Evolutionary conservation across 1,140 invertebrate species (phyloP), one percentile per base, ranked within the genome.

Genomic region (Zaprionus gabonicus): DNA sequence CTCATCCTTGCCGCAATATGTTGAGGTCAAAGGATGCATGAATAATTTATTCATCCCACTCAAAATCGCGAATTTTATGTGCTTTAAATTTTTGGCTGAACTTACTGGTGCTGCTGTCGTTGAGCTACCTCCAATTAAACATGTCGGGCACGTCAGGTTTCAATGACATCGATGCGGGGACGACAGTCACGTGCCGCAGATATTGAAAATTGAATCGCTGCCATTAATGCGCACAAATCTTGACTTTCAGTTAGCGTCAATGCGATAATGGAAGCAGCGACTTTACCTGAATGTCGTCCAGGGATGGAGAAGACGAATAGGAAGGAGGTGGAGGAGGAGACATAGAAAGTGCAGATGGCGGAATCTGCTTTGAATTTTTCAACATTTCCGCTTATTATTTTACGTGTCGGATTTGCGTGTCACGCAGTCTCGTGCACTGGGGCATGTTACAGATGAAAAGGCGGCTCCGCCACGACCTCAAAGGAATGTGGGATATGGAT

Each of bases 301-400:
- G 13, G 7, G 0, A 41, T 38, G 38, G 25, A 4, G 1, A 10
- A 25, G 46, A 36, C 0, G 12, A 15, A n/a, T 20, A 3, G 2
- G 17, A 46, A 20, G 27, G 31, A n/a, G 44, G 20, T 20, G 20
- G 6, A 51, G 36, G 1, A 10, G 28, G 20, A 41, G 41, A 41
- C 23, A 31, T 64, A 58, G 38, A 27, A 36, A 31, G 73, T 44
- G 68, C 67, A 71, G 65, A 49, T 58, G 51, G 53, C 64, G 64
- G 86, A 79, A 85, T 80, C 70, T 83, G 81, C 82, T 90, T 90
- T 90, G 85, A 88, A 90, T 90, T 85, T 87, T 91, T 90, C 86
- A 90, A 90, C 86, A 90, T 90, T 90, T 90, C 82, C 85, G 85
- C 85, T 90, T 90, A 90, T 90, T 90, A 90, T 90, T 90, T 79